A percentile compares a stretch with the other conserved stretches of the same genome.
These are phyloP conservation scores for Lagodon rhomboides DNA, from an alignment of 2,797 vertebrate species.

Conservation along the genomic window DNA sequence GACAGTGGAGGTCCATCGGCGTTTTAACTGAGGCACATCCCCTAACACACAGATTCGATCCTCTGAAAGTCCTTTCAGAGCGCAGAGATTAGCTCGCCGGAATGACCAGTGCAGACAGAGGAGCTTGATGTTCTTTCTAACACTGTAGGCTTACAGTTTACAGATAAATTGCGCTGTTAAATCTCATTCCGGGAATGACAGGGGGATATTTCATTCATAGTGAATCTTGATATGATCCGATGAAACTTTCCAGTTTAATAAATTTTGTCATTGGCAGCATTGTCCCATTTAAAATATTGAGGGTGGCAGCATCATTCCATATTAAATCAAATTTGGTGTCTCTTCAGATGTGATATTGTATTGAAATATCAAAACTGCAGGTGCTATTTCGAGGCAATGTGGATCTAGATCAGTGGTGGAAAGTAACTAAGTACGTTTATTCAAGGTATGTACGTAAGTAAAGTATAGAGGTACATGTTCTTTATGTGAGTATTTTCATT, in stretches of 20 bases:
- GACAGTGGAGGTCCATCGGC: constrained; percentile 75
- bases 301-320: constrained; percentile 4
- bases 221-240: constrained; percentile 35
- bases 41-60: constrained; percentile 19
- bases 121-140: constrained; percentile 14
- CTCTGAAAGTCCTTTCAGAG: constrained; percentile 39
- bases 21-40: constrained; percentile 66
- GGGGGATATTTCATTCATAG: constrained; percentile 32
- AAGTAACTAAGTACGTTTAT: neutral
- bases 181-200: constrained; percentile 28
- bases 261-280: constrained; percentile 28
- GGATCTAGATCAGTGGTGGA: neutral
- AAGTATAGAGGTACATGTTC: neutral
- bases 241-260: constrained; percentile 44
- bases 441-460: neutral
- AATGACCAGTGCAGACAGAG: constrained; percentile 14
- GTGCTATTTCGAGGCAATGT: neutral
- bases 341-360: constrained; percentile 13
- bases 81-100: constrained; percentile 26
- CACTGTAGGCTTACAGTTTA: constrained; percentile 11
- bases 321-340: constrained; percentile 12
- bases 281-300: constrained; percentile 30
- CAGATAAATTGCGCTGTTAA: constrained; percentile 21
- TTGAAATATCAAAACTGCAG: constrained; percentile 12
- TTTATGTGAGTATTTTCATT: neutral